These are phyloP conservation scores for Knipowitschia caucasica DNA, from an alignment of 2,797 vertebrate species.

Conservation along the genomic window DNA sequence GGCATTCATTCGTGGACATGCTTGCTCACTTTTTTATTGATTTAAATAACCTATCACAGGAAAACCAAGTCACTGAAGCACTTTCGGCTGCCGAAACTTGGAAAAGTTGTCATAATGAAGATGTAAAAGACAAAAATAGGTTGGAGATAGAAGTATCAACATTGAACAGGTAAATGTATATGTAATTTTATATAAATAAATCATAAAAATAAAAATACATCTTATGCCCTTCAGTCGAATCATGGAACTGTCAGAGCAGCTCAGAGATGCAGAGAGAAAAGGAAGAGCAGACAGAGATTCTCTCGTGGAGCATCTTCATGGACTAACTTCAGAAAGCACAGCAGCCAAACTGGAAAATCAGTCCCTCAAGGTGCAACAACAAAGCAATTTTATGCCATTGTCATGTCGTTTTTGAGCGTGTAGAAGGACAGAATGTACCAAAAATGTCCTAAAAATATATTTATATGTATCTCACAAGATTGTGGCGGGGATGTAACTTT, in stretches of 20 bases:
- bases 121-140: slow-evolving; percentile 81
- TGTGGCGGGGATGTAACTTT: too few species aligned
- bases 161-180: slow-evolving; percentile 78
- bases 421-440: too few species aligned
- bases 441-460: too few species aligned
- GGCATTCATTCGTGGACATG: background rate
- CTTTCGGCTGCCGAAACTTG: slow-evolving; percentile 80
- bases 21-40: background rate
- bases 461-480: too few species aligned
- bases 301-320: slow-evolving; percentile 77
- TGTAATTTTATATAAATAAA: too few species aligned
- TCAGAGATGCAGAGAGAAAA: slow-evolving; percentile 75
- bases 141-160: slow-evolving; percentile 80
- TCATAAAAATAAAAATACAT: too few species aligned
- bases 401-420: too few species aligned
- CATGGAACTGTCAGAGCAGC: slow-evolving; percentile 79
- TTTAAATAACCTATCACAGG: slow-evolving; percentile 62
- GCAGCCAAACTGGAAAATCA: slow-evolving; percentile 82
- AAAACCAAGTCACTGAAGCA: slow-evolving; percentile 77
- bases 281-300: slow-evolving; percentile 72
- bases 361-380: slow-evolving; percentile 78
- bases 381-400: background rate
- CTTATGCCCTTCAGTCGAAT: slow-evolving; percentile 70
- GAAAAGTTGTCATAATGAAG: slow-evolving; percentile 77
- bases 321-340: slow-evolving; percentile 72